Evolutionary conservation across 2,888 invertebrate genomes (phyloP).

Genomic region (Aspidiotus destructor): DNA sequence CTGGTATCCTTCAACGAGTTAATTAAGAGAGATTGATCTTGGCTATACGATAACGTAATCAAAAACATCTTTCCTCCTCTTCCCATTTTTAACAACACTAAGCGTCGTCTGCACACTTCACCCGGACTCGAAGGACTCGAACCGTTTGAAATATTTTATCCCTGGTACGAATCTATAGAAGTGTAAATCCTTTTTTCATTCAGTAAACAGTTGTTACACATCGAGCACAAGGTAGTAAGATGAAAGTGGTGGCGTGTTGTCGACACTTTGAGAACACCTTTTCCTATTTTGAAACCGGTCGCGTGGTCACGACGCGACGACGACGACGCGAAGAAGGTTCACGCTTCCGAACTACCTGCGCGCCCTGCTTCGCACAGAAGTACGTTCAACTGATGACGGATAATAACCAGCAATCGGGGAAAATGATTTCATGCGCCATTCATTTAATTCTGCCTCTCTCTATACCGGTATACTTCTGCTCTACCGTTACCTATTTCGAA

Average conservation of each 20-base stretch:
- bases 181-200: no score
- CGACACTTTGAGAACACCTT: not conserved
- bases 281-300: slow-evolving; percentile 1
- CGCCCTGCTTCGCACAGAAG: not conserved
- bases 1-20: no score
- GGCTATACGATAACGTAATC: no score
- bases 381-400: slow-evolving; percentile 1
- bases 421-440: slow-evolving; percentile 4
- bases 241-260: not conserved
- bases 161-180: no score
- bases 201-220: no score
- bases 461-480: not conserved
- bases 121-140: no score
- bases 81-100: no score
- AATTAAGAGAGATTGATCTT: no score
- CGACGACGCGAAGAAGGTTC: not conserved
- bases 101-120: no score
- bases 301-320: not conserved
- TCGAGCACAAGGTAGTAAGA: no score
- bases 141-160: no score
- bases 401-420: slow-evolving; percentile 2
- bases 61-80: no score
- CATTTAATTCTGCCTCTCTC: not conserved
- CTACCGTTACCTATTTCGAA: not conserved
- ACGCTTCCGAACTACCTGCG: not conserved